Conservation (phyloP, 2,797 vertebrate species). For the Notolepis coatsorum region DNA sequence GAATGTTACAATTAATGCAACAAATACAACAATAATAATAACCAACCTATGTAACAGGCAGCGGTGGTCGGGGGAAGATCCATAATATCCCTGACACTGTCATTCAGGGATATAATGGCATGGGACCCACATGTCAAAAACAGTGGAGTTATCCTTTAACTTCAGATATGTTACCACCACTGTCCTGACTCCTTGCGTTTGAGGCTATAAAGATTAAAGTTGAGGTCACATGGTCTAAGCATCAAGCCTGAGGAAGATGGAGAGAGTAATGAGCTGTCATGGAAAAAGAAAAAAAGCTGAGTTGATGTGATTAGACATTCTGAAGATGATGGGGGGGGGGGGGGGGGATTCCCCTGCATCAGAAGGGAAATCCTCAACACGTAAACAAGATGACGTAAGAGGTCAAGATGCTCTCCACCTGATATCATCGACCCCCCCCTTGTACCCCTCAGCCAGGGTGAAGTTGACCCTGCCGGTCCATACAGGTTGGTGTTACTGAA, state of each 20-base stretch:
- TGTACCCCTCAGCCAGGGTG: conserved; percentile 26
- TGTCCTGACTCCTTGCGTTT: too few relatives aligned
- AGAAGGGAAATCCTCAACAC: conserved; percentile 72
- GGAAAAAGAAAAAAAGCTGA: not conserved
- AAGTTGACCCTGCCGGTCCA: conserved; percentile 12
- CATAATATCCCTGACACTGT: too few relatives aligned
- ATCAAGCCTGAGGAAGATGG: conserved; percentile 7
- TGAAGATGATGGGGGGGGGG: conserved; percentile 19
- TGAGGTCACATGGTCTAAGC: not conserved
- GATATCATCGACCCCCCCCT: conserved; percentile 52
- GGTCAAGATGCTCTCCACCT: conserved; percentile 48
- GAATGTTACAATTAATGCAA: too few relatives aligned
- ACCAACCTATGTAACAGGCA: too few relatives aligned
- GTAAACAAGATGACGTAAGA: conserved; percentile 70
- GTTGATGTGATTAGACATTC: conserved; percentile 25
- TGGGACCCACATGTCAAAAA: too few relatives aligned
- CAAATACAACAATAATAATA: too few relatives aligned
- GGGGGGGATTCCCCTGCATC: conserved; percentile 26
- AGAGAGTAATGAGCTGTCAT: conserved; percentile 1
- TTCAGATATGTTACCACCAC: too few relatives aligned
- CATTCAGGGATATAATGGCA: too few relatives aligned
- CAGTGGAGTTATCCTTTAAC: too few relatives aligned
- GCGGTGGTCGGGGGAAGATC: too few relatives aligned
- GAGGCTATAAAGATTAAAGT: too few relatives aligned
- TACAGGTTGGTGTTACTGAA: not conserved